These are phyloP conservation scores for Noctua fimbriata DNA, from an alignment of 2,888 invertebrate genomes.

Conservation along the genomic window DNA sequence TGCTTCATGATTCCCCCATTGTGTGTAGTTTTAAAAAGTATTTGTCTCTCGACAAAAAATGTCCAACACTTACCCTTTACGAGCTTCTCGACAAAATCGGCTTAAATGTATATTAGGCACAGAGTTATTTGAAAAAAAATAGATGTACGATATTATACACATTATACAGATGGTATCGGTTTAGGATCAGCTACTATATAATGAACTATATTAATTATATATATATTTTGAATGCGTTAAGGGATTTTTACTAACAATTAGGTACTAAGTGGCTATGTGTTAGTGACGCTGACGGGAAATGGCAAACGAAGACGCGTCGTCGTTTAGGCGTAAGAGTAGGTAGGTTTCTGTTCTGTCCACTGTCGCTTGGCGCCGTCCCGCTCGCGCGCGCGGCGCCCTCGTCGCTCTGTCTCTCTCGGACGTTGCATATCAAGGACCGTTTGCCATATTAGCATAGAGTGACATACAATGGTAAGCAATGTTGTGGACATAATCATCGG, in stretches of 20 bases:
- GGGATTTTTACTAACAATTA: conserved; percentile 90
- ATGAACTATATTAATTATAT: conserved; percentile 83
- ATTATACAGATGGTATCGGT: conserved; percentile 83
- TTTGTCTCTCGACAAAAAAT: conserved; percentile 76
- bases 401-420: conserved; percentile 71
- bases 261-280: conserved; percentile 85
- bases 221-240: conserved; percentile 90
- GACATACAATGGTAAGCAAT: conserved; percentile 83
- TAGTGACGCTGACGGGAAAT: conserved; percentile 77
- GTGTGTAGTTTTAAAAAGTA: conserved; percentile 67
- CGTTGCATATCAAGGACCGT: conserved; percentile 86
- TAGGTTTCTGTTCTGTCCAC: conserved; percentile 76
- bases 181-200: conserved; percentile 85
- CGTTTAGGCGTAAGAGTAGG: conserved; percentile 73
- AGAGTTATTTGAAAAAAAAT: conserved; percentile 86
- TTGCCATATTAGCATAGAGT: conserved; percentile 87
- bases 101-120: conserved; percentile 90
- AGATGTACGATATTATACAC: conserved; percentile 87
- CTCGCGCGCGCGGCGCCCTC: conserved; percentile 69
- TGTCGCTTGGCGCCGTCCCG: conserved; percentile 69
- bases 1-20: conserved; percentile 65
- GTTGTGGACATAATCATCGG: conserved; percentile 85
- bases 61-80: conserved; percentile 84
- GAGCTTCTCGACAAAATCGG: conserved; percentile 88
- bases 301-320: conserved; percentile 73